These are phyloP conservation scores for Zoanthus sansibaricus DNA, from an alignment of 92 coral and sea anemone genomes.

Conservation along the genomic window DNA sequence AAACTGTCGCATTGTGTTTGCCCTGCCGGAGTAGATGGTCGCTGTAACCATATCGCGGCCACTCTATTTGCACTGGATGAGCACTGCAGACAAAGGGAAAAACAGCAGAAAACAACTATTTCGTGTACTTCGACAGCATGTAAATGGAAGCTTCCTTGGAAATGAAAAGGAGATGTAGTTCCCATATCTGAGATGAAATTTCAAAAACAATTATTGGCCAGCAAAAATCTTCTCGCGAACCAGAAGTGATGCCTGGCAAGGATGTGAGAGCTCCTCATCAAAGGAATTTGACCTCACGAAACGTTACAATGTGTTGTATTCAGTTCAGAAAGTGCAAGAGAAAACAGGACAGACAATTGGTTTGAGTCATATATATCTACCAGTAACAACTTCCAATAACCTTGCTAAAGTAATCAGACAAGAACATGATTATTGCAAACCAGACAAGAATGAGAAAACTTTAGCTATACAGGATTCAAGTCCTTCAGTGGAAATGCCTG, in stretches of 20 bases:
- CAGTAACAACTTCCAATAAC: constrained; percentile 10
- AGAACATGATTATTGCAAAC: constrained; percentile 32
- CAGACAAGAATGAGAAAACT: neutral
- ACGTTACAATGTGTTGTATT: neutral
- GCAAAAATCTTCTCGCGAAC: neutral
- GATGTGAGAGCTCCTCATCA: constrained; percentile 54
- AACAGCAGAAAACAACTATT: neutral
- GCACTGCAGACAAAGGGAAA: constrained; percentile 2
- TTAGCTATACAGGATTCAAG: constrained; percentile 1
- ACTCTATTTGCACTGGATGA: constrained; percentile 50
- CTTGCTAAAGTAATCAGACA: constrained; percentile 27
- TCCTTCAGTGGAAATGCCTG: neutral
- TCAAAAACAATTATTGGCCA: constrained; percentile 30
- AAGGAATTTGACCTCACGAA: constrained; percentile 1
- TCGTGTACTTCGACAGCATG: constrained; percentile 16
- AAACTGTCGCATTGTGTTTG: constrained; percentile 12
- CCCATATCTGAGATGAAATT: constrained; percentile 45
- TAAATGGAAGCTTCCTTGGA: constrained; percentile 46
- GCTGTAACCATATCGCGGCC: constrained; percentile 40
- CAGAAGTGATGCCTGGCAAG: constrained; percentile 19
- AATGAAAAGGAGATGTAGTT: constrained; percentile 58
- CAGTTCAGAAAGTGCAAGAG: constrained; percentile 38
- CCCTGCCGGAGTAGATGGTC: constrained; percentile 44
- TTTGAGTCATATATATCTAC: constrained; percentile 28
- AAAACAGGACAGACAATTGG: constrained; percentile 56